These are phyloP conservation scores for Pitta sordida DNA, from an alignment of 2,113 vertebrate genomes.

Conservation along the genomic window DNA sequence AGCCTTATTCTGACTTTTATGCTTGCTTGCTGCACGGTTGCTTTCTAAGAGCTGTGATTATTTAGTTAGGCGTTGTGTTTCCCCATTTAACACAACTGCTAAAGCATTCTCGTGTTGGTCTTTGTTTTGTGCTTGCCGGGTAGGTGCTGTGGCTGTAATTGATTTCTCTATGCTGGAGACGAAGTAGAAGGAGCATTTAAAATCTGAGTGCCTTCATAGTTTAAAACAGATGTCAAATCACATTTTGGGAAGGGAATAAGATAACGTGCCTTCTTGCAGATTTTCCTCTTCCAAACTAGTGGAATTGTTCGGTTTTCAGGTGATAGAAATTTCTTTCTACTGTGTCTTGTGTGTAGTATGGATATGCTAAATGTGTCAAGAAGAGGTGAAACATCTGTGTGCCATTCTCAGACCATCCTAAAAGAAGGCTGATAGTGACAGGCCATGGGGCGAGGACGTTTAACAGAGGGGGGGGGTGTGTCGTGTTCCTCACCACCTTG, in stretches of 20 bases:
- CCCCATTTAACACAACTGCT: background rate
- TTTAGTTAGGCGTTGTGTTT: background rate
- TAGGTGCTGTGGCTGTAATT: background rate
- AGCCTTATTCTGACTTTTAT: background rate
- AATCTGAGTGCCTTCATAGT: background rate
- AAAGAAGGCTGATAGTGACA: background rate
- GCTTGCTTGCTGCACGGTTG: background rate
- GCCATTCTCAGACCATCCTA: background rate
- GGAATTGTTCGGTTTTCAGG: background rate
- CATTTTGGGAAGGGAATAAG: background rate
- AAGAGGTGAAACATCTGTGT: background rate
- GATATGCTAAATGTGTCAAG: background rate
- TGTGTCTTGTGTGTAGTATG: background rate
- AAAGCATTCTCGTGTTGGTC: slow-evolving; percentile 1
- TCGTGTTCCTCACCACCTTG: background rate
- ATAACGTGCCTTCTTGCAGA: background rate
- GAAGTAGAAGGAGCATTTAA: background rate
- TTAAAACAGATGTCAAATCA: background rate
- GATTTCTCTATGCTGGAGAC: background rate
- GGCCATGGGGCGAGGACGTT: background rate
- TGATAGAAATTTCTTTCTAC: background rate
- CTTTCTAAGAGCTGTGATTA: background rate
- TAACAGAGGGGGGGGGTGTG: background rate
- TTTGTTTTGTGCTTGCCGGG: slow-evolving; percentile 30
- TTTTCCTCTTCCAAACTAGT: background rate